Base-by-base conservation (phyloP, 2,888 invertebrate genomes). In the Drosophila colorata region DNA sequence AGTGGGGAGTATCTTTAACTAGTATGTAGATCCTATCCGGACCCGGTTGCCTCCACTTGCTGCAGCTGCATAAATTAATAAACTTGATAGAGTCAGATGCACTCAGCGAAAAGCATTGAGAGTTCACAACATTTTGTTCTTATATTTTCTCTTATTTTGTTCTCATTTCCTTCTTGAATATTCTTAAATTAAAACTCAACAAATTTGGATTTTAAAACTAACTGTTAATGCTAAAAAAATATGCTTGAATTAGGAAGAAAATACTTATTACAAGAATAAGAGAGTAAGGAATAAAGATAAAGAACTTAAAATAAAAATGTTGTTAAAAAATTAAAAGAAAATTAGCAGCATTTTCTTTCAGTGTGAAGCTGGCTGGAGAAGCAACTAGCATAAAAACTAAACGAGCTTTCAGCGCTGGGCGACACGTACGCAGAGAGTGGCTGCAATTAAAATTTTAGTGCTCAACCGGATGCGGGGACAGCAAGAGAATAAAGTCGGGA, bases 361-460 rank as follows among this genome's bases (percentile, higher is more conserved):
- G 8, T 8, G 28, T 14, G 33, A 20, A 35, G 35, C 16, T 28
- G 13, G 49, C 37, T 41, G 28, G 31, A 4, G 31, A 11, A 31
- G 33, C 43, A 41, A 31, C 41, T 55, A 52, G 66, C 63, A 87
- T 84, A 84, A 84, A 87, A 87, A 79, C 72, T 72, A 87, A 87
- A 82, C 88, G 86, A 81, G 79, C 79, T 81, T 72, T 66, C 79
- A 69, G 67, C 67, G 48, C 59, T 51, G 69, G 71, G 55, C 71
- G 56, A 66, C 86, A 88, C 83, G 88, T 87, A 79, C 86, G 58
- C 66, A 48, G 66, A 59, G 78, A 82, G 76, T 84, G 57, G 66
- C 86, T 83, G 84, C 88, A 85, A 85, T 85, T 85, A 85, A 85
- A 88, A 86, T 88, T 83, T 83, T 80, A 88, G 69, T 86, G 78